Base-by-base conservation (phyloP, 2,797 vertebrate species). In the Acanthurus leucopareius region DNA sequence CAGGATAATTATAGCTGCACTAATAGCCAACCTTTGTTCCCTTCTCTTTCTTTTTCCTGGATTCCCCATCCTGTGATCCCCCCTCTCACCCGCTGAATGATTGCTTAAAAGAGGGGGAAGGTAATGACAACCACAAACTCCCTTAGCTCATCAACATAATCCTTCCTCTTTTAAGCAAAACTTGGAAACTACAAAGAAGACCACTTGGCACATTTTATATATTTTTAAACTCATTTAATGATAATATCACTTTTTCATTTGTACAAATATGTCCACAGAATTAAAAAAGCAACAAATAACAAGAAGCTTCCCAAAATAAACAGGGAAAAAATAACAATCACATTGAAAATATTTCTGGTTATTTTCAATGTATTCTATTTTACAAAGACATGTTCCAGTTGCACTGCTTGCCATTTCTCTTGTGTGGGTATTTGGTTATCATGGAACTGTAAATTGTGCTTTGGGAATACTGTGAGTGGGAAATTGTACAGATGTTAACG, bases 271-370 rank as follows among this genome's bases (percentile, higher is more conserved):
- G 63, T 91, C 92, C 90, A 92, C 84, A 77, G 60, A 88, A 82
- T 89, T 49, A 49, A 90, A 80, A 75, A 74, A 83, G 73, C n/a
- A 77, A 73, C 15, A 11, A 74, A 77, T 74, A 19, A 82, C 71
- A 93, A 88, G 64, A 54, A 84, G 85, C 85, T 94, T 97, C 96
- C 97, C 97, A 96, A 94, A 97, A 95, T 94, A 96, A 98, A 97
- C 91, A 96, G 97, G 97, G 97, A 97, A 95, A 94, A 94, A 94
- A 79, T n/a, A 54, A 92, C 80, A 91, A 92, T 94, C 95, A 82
- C 90, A 93, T 92, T 51, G 88, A 98, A 97, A 97, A 97, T 96
- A 96, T 89, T 93, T 90, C 87, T 81, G 77, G 81, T 92, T 82
- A 93, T 95, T 95, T 95, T 95, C 96, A 96, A 96, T 96, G 92